These are phyloP conservation scores for Gracilinanus agilis DNA, from an alignment of 2,113 vertebrate species.

Conservation along the genomic window DNA sequence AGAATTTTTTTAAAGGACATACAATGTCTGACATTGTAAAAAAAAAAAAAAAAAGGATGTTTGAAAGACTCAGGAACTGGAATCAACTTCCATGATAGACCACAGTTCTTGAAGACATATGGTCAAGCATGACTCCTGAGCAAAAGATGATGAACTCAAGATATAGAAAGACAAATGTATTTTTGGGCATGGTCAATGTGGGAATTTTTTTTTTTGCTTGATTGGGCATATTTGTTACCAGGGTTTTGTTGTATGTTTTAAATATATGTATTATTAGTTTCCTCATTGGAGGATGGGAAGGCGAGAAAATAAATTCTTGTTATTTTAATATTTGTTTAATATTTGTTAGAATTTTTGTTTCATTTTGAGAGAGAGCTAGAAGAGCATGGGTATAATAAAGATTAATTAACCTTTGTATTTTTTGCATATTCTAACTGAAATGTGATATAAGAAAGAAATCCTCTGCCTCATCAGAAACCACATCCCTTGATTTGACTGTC, in stretches of 20 bases:
- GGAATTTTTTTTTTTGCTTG: neutral
- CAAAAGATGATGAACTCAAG: neutral
- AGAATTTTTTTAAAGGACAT: neutral
- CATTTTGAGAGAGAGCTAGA: neutral
- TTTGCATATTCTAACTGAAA: neutral
- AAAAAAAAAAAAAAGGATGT: neutral
- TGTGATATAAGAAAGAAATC: neutral
- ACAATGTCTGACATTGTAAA: neutral
- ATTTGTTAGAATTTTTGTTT: too few relatives aligned
- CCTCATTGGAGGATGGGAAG: neutral
- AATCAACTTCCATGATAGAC: neutral
- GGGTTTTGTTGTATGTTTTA: neutral
- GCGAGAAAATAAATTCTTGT: neutral
- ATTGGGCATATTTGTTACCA: neutral
- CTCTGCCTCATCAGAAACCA: neutral
- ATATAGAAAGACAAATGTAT: neutral
- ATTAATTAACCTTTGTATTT: neutral
- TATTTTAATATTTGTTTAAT: too few relatives aligned
- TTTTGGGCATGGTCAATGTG: neutral
- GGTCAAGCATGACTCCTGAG: neutral
- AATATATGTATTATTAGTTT: neutral
- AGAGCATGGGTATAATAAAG: neutral
- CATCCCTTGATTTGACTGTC: neutral
- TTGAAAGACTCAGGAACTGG: neutral
- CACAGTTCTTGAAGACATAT: neutral